Evolutionary conservation across 2,888 invertebrate genomes (phyloP), one percentile per base, ranked within the genome.

Genomic region (Amphipoea oculea): DNA sequence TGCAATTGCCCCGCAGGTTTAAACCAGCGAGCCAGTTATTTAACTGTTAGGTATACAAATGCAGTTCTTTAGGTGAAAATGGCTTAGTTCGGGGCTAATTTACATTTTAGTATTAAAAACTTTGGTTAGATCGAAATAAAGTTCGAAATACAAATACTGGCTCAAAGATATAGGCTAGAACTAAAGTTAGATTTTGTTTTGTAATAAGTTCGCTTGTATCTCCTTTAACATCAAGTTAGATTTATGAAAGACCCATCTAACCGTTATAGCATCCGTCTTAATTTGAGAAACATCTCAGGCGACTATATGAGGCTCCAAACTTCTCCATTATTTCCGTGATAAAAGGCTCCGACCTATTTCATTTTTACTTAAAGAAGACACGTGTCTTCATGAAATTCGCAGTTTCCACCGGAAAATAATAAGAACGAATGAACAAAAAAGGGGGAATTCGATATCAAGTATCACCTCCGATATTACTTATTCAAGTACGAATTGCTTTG

Each of bases 361-460:
- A 82, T 88, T 89, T 89, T 89, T 89, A 84, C 79, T 82, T 80
- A 80, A 79, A 78, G 76, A 73, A 85, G 83, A 83, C 86, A 86
- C 76, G 82, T 85, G 76, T 82, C 86, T 89, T 87, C 86, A 89
- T 87, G 86, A 91, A 91, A 88, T 88, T 89, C 86, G 75, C 90
- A 87, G 88, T 91, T 92, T 83, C 74, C 75, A 88, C 90, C 89
- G 90, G 91, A 91, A 93, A 90, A 91, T 92, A 91, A 92, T 91
- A 89, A 86, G 87, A 86, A 80, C 79, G 74, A 88, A 89, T 89
- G 84, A 81, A 73, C 79, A 85, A 87, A 76, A 73, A 81, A 86
- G 88, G 79, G 83, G 72, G 82, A 87, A 90, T 90, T 89, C 86
- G 88, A 92, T 93, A 92, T 91, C 89, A 89, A 90, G 85, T 90